Evolutionary conservation across 2,797 vertebrate genomes (phyloP).

Genomic region (Distichodus sexfasciatus): DNA sequence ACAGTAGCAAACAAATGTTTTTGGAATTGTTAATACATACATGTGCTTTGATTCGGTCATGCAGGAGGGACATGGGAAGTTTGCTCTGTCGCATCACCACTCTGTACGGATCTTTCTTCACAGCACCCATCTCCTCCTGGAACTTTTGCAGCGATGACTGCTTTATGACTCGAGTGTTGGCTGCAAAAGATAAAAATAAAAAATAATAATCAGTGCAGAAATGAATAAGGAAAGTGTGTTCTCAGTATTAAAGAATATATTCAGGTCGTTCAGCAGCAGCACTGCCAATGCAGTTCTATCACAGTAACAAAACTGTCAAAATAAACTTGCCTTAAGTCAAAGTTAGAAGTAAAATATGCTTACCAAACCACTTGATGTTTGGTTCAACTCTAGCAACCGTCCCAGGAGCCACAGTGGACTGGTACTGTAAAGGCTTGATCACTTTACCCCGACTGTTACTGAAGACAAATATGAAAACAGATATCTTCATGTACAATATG

Average conservation of each 20-base stretch:
- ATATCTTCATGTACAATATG: not conserved
- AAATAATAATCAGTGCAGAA: no score
- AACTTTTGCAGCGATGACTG: slow-evolving; percentile 95
- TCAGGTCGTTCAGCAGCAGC: not conserved
- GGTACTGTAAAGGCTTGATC: slow-evolving; percentile 86
- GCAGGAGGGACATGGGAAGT: slow-evolving; percentile 93
- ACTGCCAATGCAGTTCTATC: no score
- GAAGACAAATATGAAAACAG: not conserved
- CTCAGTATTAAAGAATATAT: no score
- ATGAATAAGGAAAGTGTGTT: not conserved
- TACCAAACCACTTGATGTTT: slow-evolving; percentile 98
- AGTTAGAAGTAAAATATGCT: no score
- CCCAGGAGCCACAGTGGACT: slow-evolving; percentile 88
- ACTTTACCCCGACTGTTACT: slow-evolving; percentile 90
- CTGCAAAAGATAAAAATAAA: slow-evolving; percentile 66
- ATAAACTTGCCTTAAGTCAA: no score
- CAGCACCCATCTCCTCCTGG: slow-evolving; percentile 90
- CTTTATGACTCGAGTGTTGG: slow-evolving; percentile 96
- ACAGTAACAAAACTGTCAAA: no score
- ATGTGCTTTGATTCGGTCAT: slow-evolving; percentile 87
- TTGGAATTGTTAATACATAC: slow-evolving; percentile 71
- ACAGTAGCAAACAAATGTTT: not conserved
- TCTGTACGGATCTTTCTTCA: slow-evolving; percentile 92
- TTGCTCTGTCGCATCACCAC: slow-evolving; percentile 94
- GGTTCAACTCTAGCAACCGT: slow-evolving; percentile 95